Percentiles rank a stretch among this genome's conserved stretches.
These are phyloP conservation scores for Rhinogobius similis DNA, from an alignment of 2,113 vertebrate genomes.

Conservation along the genomic window DNA sequence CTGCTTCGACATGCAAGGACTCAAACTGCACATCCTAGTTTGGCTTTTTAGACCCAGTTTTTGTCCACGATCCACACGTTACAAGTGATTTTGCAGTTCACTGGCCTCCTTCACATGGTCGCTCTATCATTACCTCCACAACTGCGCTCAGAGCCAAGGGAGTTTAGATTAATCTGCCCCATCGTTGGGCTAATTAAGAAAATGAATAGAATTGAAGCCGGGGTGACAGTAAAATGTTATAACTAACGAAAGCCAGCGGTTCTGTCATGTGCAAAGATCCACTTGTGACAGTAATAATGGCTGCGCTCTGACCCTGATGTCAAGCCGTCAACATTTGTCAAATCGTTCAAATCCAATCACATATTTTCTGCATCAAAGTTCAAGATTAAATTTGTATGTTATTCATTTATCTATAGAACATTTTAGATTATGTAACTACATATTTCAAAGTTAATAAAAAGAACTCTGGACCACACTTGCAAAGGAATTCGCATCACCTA, in stretches of 20 bases:
- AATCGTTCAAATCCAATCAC: not conserved
- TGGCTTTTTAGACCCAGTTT: constrained; percentile 12
- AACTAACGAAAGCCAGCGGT: constrained; percentile 1
- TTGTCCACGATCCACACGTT: constrained; percentile 14
- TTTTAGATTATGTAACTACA: too few relatives aligned
- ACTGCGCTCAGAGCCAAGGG: constrained; percentile 15
- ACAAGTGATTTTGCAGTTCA: constrained; percentile 27
- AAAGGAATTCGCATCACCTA: too few relatives aligned
- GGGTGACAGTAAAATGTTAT: constrained; percentile 4
- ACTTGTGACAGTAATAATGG: not conserved
- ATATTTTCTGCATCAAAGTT: too few relatives aligned
- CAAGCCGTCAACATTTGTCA: not conserved
- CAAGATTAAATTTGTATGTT: too few relatives aligned
- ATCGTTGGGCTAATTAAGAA: constrained; percentile 52
- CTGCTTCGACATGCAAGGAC: constrained; percentile 28
- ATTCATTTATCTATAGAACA: too few relatives aligned
- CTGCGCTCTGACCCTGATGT: not conserved
- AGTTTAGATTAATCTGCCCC: constrained; percentile 37
- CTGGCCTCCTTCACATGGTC: constrained; percentile 7
- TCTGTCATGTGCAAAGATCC: not conserved
- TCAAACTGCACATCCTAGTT: constrained; percentile 36
- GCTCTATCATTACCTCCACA: constrained; percentile 27
- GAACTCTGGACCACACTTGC: too few relatives aligned
- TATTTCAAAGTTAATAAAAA: too few relatives aligned
- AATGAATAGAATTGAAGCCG: constrained; percentile 52